Evolutionary conservation across 1,140 invertebrate genomes (phyloP), one percentile per base, ranked within the genome.

Genomic region (Hylaeus volcanicus): DNA sequence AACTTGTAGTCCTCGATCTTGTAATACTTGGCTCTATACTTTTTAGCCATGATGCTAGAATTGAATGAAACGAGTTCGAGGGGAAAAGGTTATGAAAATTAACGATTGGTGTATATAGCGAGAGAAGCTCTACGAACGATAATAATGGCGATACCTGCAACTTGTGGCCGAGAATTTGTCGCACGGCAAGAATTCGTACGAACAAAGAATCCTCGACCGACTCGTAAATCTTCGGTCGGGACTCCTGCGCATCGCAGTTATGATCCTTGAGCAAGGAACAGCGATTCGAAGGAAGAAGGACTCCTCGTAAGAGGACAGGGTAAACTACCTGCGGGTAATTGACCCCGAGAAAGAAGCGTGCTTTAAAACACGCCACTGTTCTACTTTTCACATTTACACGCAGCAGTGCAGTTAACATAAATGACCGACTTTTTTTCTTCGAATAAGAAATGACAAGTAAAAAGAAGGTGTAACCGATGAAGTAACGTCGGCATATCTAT

Each of bases 81-180:
- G 26, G 26, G 26, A 26, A 26, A 26, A 26, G 26, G 26, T 26
- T 26, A 26, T 26, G 11, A 48, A 79, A 79, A 74, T 74, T 79
- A 74, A 43, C 72, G 70, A 37, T 41, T 14, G 39, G 58, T 41
- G 58, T 78, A 78, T 15, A 55, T 26, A 58, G 39, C 74, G 5
- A 53, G 51, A 43, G 74, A 76, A 78, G 79, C 71, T 66, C 71
- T 79, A 73, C 69, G 58, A 79, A 64, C 15, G 43, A 65, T 71
- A 63, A 85, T 79, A 79, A 78, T 66, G 75, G 14, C 64, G 61
- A 63, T 80, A 81, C 70, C 75, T 82, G 74, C n/a, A 66, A 66
- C 65, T 74, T 84, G 80, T 12, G 63, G 73, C 79, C 37, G 53
- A 61, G 12, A 79, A 84, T 83, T 87, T 81, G 83, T 86, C 72